These are phyloP conservation scores for Chaetophractus vellerosus DNA, from an alignment of 2,797 vertebrate genomes.

Conservation along the genomic window DNA sequence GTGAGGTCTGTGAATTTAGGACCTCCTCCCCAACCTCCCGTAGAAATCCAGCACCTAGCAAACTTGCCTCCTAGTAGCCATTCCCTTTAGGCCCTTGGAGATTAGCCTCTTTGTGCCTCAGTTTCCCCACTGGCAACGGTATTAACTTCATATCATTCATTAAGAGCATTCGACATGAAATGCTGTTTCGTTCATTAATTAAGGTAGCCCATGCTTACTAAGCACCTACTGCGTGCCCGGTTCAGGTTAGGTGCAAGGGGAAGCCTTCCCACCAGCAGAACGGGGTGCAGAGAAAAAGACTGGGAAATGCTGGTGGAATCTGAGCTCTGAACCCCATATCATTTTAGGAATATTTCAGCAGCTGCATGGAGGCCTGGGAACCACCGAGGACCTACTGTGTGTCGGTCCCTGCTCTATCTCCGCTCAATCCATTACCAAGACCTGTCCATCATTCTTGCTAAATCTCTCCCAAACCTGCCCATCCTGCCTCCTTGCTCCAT, in stretches of 20 bases:
- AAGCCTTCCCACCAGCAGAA: not conserved
- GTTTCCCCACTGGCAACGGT: not conserved
- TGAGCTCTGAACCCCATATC: not conserved
- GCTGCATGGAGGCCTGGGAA: not conserved
- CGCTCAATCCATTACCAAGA: fast-evolving
- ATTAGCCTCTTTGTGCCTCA: not conserved
- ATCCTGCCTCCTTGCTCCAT: not conserved
- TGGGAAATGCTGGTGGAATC: not conserved
- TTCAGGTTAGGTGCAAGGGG: fast-evolving
- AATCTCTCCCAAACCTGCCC: no score
- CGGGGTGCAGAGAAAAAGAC: fast-evolving
- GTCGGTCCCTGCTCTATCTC: fast-evolving
- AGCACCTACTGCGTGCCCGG: not conserved
- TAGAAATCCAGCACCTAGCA: not conserved
- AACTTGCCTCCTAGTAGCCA: not conserved
- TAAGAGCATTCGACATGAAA: not conserved
- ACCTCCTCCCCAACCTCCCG: no score
- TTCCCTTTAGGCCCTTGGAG: fast-evolving
- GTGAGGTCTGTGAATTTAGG: not conserved
- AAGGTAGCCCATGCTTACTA: no score
- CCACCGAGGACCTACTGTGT: not conserved
- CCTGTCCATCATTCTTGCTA: fast-evolving
- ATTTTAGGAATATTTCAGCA: not conserved
- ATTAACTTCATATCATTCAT: not conserved
- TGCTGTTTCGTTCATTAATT: not conserved